Percentiles rank a stretch among this genome's conserved stretches.
These are phyloP conservation scores for Cremastinae sp. DNA, from an alignment of 2,888 invertebrate genomes.

Conservation along the genomic window DNA sequence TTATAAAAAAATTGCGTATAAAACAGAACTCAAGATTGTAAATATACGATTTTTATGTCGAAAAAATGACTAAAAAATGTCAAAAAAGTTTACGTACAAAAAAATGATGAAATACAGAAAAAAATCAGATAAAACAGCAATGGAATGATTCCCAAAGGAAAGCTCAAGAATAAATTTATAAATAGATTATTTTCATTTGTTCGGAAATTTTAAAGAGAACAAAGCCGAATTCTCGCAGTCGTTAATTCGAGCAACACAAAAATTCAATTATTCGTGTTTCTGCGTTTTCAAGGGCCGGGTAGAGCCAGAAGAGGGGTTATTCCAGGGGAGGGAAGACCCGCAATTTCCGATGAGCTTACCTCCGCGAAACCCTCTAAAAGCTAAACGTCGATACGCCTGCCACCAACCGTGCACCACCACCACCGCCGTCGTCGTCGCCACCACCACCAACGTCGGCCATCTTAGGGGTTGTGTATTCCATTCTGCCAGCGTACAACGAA, in stretches of 20 bases:
- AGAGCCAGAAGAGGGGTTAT: conserved; percentile 73
- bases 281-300: conserved; percentile 71
- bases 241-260: conserved; percentile 71
- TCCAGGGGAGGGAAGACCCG: conserved; percentile 79
- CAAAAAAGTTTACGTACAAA: too few relatives aligned
- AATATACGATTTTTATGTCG: too few relatives aligned
- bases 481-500: conserved; percentile 67
- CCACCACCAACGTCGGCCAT: conserved; percentile 72
- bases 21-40: too few relatives aligned
- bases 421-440: conserved; percentile 30
- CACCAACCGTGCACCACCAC: conserved; percentile 36
- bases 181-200: background rate
- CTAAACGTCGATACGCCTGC: conserved; percentile 79
- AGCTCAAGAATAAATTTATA: too few relatives aligned
- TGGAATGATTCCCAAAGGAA: too few relatives aligned
- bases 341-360: conserved; percentile 80
- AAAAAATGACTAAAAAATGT: too few relatives aligned
- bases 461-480: conserved; percentile 76
- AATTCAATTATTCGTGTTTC: conserved; percentile 78
- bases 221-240: conserved; percentile 19
- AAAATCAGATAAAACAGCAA: too few relatives aligned
- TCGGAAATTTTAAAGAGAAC: background rate
- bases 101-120: too few relatives aligned
- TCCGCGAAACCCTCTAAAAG: conserved; percentile 78
- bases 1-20: too few relatives aligned